Percentiles rank a stretch among this genome's conserved stretches.
phyloP scores from a whole-genome alignment of 2,797 vertebrate genomes.

The Melanogrammus aeglefinus region DNA sequence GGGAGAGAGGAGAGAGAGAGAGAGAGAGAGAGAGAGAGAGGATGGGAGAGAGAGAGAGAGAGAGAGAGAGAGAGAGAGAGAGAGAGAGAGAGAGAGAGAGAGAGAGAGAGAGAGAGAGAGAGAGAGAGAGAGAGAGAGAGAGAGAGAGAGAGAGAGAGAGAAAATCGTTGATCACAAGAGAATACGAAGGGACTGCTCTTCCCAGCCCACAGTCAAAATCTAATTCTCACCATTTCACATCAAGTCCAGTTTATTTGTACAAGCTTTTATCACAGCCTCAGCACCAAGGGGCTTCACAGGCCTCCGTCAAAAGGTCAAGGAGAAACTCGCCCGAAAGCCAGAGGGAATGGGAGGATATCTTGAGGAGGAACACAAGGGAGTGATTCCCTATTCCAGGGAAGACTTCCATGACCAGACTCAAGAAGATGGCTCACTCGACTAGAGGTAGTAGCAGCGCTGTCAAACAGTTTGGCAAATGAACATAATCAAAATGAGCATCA shows the following conservation, averaged over 20 bases:
- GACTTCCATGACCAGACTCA: neutral
- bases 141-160: constrained; percentile 29
- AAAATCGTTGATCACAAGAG: neutral
- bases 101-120: constrained; percentile 19
- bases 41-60: constrained; percentile 15
- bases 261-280: neutral
- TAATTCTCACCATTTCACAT: neutral
- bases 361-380: neutral
- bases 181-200: neutral
- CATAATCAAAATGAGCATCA: too few species aligned
- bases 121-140: constrained; percentile 23
- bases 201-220: neutral
- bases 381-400: neutral
- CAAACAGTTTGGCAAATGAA: too few species aligned
- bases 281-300: neutral
- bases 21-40: constrained; percentile 20
- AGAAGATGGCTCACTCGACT: neutral
- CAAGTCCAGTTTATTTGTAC: neutral
- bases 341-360: neutral
- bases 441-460: too few species aligned
- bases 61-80: constrained; percentile 17
- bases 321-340: neutral
- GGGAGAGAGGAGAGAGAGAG: constrained; percentile 15
- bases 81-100: constrained; percentile 20
- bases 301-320: neutral